Evolutionary conservation across 2,888 invertebrate species (phyloP), one percentile per base, ranked within the genome.

Genomic region (Callyntrura guangdongensis): DNA sequence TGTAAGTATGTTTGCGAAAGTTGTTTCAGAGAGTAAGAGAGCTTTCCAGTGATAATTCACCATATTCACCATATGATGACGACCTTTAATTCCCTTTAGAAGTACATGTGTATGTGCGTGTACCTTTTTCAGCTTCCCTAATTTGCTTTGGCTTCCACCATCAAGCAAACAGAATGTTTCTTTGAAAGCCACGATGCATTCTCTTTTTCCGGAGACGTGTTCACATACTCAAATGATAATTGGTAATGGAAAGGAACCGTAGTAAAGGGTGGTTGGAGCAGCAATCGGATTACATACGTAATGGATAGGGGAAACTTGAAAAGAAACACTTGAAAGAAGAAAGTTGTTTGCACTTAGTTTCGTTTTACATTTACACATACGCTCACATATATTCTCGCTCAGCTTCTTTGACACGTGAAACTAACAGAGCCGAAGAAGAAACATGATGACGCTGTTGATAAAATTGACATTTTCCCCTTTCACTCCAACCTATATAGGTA

Each of bases 171-270:
- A 74, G n/a, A 11, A 17, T 69, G 6, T 67, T 67, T 67, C n/a
- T 22, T 64, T 36, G 4, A 12, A 67, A 14, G 5, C 72, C 20
- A 74, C 36, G 36, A 36, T 74, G 20, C n/a, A 69, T 45, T n/a
- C 69, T 8, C 20, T 74, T 74, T 74, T 47, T 47, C n/a, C 20
- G 11, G 20, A 8, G 45, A 74, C 72, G 20, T 74, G 72, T 0
- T 74, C 72, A 74, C 47, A 74, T 74, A 36, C 36, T 47, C 47
- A 74, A 36, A 74, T 74, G 72, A 74, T 74, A 74, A 74, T 74
- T 74, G 72, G 47, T 47, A 12, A 20, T 74, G 47, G 47, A 74
- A 36, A 47, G 9, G 17, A 61, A 61, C 11, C 11, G 72, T 36
- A 49, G 47, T 8, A 27, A 47, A 74, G 9, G 17, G 9, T 11